Evolutionary conservation across 2,888 invertebrate genomes (phyloP).

Genomic region (Timema podura): DNA sequence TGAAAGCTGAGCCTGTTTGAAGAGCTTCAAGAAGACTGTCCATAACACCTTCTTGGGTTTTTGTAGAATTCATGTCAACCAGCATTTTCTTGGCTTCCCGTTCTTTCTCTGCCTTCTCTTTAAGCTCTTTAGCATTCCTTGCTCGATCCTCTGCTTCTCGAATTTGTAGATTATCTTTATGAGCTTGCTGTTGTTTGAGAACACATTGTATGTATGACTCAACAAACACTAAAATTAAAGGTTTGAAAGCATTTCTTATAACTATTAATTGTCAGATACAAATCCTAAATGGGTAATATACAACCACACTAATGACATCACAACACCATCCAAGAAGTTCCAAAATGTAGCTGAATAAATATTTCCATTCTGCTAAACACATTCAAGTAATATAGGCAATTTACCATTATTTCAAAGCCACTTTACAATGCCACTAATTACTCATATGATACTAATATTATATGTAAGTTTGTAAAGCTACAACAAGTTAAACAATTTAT

Average conservation of each 20-base stretch:
- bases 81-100: conserved; percentile 79
- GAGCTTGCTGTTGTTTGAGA: conserved; percentile 59
- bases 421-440: too few species aligned
- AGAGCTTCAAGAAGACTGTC: conserved; percentile 93
- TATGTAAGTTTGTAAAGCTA: too few species aligned
- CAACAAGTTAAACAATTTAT: too few species aligned
- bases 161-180: conserved; percentile 75
- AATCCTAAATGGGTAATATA: too few species aligned
- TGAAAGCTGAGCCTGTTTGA: conserved; percentile 93
- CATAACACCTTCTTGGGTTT: conserved; percentile 95
- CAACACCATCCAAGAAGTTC: too few species aligned
- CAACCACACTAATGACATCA: too few species aligned
- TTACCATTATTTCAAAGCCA: too few species aligned
- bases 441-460: too few species aligned
- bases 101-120: conserved; percentile 81
- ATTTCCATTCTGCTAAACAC: too few species aligned
- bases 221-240: too few species aligned
- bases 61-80: conserved; percentile 84
- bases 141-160: conserved; percentile 84
- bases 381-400: too few species aligned
- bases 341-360: too few species aligned
- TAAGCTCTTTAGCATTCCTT: conserved; percentile 73
- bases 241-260: conserved; percentile 3
- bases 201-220: conserved; percentile 26
- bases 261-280: conserved; percentile 21